These are phyloP conservation scores for Ciconia boyciana DNA, from an alignment of 2,113 vertebrate species.

Conservation along the genomic window DNA sequence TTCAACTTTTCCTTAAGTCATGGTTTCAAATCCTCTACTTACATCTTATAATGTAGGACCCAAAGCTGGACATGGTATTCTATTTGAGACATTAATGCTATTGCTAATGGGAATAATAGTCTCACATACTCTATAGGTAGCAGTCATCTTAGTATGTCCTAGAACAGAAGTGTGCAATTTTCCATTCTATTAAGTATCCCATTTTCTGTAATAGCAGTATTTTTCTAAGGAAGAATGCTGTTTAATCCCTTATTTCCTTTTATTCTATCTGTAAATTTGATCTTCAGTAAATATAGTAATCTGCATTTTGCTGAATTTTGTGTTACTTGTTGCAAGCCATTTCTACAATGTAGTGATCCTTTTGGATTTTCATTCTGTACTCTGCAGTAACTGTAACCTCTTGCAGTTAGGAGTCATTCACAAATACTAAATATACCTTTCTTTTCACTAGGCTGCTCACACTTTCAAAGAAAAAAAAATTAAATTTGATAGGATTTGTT, in stretches of 20 bases:
- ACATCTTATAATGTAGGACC: neutral
- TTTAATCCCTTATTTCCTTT: neutral
- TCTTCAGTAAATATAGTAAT: neutral
- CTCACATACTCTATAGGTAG: rapidly evolving
- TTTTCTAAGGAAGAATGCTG: neutral
- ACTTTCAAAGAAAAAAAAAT: neutral
- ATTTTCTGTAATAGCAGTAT: neutral
- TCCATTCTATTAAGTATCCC: neutral
- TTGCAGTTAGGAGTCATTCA: neutral
- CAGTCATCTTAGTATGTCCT: no score
- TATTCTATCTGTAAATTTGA: neutral
- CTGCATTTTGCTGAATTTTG: neutral
- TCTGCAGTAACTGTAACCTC: neutral
- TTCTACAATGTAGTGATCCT: neutral
- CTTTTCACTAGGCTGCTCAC: neutral
- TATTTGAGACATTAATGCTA: neutral
- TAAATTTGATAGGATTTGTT: neutral
- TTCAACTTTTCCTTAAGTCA: neutral
- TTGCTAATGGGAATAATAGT: neutral
- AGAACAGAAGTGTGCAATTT: neutral
- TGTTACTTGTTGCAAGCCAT: neutral
- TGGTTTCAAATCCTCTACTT: neutral
- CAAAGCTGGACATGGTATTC: neutral
- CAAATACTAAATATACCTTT: neutral
- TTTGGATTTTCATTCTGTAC: neutral